A percentile compares a stretch with the other conserved stretches of the same genome.
These are phyloP conservation scores for Gastrophryne carolinensis DNA, from an alignment of 2,797 vertebrate species.

Conservation along the genomic window DNA sequence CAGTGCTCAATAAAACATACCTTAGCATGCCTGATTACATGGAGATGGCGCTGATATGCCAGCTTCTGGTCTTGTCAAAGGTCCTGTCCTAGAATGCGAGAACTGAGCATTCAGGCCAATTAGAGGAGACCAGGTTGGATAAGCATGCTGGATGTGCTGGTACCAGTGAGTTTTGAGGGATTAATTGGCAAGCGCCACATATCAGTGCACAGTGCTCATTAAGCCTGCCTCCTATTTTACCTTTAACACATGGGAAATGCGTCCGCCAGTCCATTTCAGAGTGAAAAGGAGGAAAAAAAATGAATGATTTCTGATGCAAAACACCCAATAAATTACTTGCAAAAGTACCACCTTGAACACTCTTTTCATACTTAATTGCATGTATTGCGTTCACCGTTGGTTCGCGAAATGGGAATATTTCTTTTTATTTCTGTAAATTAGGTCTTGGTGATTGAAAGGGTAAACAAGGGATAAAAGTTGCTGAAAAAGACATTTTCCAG, in stretches of 20 bases:
- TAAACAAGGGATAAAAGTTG: background rate
- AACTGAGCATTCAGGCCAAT: conserved; percentile 29
- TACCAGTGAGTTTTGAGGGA: conserved; percentile 34
- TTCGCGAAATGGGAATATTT: conserved; percentile 5
- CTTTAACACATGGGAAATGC: conserved; percentile 40
- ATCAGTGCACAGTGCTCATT: conserved; percentile 49
- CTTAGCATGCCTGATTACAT: conserved; percentile 33
- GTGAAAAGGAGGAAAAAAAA: conserved; percentile 39
- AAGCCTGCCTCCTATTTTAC: conserved; percentile 22
- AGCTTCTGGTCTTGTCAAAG: conserved; percentile 42
- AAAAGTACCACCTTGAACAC: conserved; percentile 2
- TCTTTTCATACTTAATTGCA: conserved; percentile 34
- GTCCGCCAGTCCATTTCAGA: conserved; percentile 3
- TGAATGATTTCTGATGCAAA: conserved; percentile 50
- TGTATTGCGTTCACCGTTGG: conserved; percentile 5
- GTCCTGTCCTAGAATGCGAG: conserved; percentile 14
- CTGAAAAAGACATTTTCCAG: background rate
- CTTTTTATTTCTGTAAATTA: background rate
- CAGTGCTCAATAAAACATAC: conserved; percentile 57
- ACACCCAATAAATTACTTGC: conserved; percentile 38
- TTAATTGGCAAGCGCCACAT: conserved; percentile 50
- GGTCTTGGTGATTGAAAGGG: background rate
- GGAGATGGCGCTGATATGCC: conserved; percentile 9
- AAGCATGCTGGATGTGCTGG: conserved; percentile 35
- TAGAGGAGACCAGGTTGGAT: conserved; percentile 30